These are phyloP conservation scores for Agonum fuliginosum DNA, from an alignment of 2,888 invertebrate species.

Conservation along the genomic window DNA sequence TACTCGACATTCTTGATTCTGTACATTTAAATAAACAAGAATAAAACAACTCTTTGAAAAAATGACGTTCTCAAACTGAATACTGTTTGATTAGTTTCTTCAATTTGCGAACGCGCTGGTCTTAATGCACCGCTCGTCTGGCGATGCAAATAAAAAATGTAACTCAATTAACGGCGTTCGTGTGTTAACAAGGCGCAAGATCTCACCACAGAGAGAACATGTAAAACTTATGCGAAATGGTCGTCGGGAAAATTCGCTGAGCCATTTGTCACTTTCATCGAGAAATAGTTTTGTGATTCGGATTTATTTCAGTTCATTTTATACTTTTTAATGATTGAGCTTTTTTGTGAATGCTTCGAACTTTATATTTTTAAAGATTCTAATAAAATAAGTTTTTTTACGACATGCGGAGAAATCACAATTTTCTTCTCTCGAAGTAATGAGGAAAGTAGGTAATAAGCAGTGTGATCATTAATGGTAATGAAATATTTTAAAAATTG, in stretches of 20 bases:
- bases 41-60: conserved; percentile 33
- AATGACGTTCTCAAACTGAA: conserved; percentile 42
- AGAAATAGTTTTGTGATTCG: neutral
- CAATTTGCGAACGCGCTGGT: conserved; percentile 54
- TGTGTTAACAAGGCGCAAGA: conserved; percentile 49
- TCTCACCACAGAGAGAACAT: neutral
- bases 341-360: too few species aligned
- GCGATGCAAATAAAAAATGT: conserved; percentile 56
- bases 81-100: conserved; percentile 57
- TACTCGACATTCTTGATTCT: too few species aligned
- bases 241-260: neutral
- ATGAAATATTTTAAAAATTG: too few species aligned
- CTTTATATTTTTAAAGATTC: too few species aligned
- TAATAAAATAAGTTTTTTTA: too few species aligned
- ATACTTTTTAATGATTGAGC: too few species aligned
- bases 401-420: too few species aligned
- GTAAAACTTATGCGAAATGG: conserved; percentile 34
- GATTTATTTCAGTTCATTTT: too few species aligned
- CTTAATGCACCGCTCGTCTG: conserved; percentile 45
- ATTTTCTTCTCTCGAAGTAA: too few species aligned
- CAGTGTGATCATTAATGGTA: too few species aligned
- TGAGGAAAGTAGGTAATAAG: too few species aligned
- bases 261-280: conserved; percentile 21
- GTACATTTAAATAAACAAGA: conserved; percentile 48
- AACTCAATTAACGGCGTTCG: conserved; percentile 57